Evolutionary conservation across 2,888 invertebrate genomes (phyloP).

Genomic region (Lysandra bellargus): DNA sequence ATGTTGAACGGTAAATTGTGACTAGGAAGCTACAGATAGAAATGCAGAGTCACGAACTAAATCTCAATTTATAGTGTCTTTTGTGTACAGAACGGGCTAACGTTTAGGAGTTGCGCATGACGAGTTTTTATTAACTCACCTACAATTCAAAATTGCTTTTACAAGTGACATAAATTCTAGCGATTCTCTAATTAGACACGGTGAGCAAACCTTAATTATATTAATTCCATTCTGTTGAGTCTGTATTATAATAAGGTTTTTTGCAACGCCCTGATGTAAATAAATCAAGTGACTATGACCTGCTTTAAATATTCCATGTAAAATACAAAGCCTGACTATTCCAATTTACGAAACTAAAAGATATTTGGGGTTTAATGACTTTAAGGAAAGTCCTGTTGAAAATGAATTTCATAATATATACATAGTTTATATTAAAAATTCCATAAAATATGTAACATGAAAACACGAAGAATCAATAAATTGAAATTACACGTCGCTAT

Average conservation of each 20-base stretch:
- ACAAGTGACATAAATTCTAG: neutral
- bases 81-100: slow-evolving; percentile 10
- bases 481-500: neutral
- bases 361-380: neutral
- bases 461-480: slow-evolving; percentile 1
- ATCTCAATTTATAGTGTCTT: slow-evolving; percentile 32
- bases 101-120: slow-evolving; percentile 8
- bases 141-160: slow-evolving; percentile 15
- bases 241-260: neutral
- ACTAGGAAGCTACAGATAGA: slow-evolving; percentile 43
- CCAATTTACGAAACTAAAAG: neutral
- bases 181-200: slow-evolving; percentile 19
- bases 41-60: slow-evolving; percentile 47
- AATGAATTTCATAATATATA: neutral
- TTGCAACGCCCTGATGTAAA: neutral
- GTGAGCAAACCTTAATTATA: slow-evolving; percentile 30
- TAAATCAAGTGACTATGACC: neutral
- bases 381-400: neutral
- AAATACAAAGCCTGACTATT: neutral
- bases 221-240: neutral
- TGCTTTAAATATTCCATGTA: neutral
- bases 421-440: neutral
- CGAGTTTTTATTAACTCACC: slow-evolving; percentile 21
- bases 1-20: slow-evolving; percentile 37
- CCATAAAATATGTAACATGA: neutral